phyloP scores from a whole-genome alignment of 2,888 invertebrate genomes.

The Drosophila lutescens region DNA sequence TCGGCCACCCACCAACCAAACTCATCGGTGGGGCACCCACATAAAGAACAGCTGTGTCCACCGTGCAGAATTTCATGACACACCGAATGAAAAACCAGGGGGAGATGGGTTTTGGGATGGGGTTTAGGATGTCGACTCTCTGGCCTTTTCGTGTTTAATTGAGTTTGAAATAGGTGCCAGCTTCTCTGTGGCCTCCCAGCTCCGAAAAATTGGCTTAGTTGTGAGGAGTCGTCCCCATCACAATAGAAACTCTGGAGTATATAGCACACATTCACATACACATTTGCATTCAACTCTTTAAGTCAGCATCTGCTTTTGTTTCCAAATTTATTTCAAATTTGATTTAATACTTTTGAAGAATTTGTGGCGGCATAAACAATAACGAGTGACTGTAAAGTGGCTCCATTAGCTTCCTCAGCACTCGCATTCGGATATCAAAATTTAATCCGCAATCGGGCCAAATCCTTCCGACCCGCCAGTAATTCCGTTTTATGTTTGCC shows the following conservation, averaged over 20 bases:
- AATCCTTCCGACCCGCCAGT: constrained; percentile 18
- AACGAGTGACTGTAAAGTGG: constrained; percentile 20
- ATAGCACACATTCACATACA: background rate
- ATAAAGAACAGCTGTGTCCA: constrained; percentile 54
- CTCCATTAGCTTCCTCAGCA: constrained; percentile 1
- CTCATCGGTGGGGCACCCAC: constrained; percentile 15
- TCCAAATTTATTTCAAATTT: constrained; percentile 48
- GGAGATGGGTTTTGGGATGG: background rate
- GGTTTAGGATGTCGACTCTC: background rate
- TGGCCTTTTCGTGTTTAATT: constrained; percentile 70
- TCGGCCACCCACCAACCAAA: background rate
- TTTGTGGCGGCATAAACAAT: constrained; percentile 28
- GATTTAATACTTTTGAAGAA: constrained; percentile 21
- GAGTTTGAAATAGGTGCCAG: constrained; percentile 78
- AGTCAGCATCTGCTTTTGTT: constrained; percentile 23
- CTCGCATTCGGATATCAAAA: constrained; percentile 20
- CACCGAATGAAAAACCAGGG: constrained; percentile 15
- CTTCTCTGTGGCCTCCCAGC: constrained; percentile 35
- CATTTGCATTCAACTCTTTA: constrained; percentile 21
- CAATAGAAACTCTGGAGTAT: constrained; percentile 1
- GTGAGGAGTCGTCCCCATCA: constrained; percentile 26
- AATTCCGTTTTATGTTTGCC: constrained; percentile 54
- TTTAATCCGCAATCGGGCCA: constrained; percentile 30
- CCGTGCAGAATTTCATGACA: constrained; percentile 42
- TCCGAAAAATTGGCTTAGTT: constrained; percentile 74